phyloP scores from a whole-genome alignment of 2,113 vertebrate genomes.

The Embiotoca jacksoni region DNA sequence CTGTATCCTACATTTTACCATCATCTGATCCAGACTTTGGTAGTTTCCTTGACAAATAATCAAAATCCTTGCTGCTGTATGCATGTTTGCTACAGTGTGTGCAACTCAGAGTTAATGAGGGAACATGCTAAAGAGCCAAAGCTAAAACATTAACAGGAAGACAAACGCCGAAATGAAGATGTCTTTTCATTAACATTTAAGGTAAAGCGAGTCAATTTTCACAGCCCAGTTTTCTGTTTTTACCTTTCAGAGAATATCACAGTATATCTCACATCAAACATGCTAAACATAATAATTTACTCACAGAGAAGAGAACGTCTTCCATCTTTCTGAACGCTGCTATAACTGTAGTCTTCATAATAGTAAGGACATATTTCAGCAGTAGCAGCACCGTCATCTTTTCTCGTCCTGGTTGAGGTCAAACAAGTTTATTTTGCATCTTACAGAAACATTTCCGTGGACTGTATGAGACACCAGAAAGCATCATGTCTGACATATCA shows the following conservation, averaged over 20 bases:
- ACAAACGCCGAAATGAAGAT: conserved; percentile 57
- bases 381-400: conserved; percentile 19
- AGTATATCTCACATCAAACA: conserved; percentile 18
- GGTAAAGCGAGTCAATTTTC: conserved; percentile 5
- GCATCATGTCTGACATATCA: conserved; percentile 49
- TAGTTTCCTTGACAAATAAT: conserved; percentile 9
- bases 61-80: conserved; percentile 25
- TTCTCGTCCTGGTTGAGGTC: conserved; percentile 7
- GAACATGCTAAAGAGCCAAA: conserved; percentile 68
- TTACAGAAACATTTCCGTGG: conserved; percentile 20
- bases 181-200: conserved; percentile 48
- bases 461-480: conserved; percentile 24
- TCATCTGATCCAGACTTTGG: conserved; percentile 12
- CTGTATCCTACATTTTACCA: not conserved
- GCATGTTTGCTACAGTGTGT: conserved; percentile 4
- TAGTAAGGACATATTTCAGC: conserved; percentile 3
- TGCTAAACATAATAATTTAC: conserved; percentile 8
- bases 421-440: conserved; percentile 21
- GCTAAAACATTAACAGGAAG: conserved; percentile 33
- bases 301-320: conserved; percentile 53
- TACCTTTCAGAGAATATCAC: conserved; percentile 1
- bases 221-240: conserved; percentile 23
- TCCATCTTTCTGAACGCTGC: conserved; percentile 53
- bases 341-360: conserved; percentile 27
- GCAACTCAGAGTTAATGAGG: conserved; percentile 27